Evolutionary conservation across 2,888 invertebrate species (phyloP), one percentile per base, ranked within the genome.

Genomic region (Sphaerophoria rueppellii): DNA sequence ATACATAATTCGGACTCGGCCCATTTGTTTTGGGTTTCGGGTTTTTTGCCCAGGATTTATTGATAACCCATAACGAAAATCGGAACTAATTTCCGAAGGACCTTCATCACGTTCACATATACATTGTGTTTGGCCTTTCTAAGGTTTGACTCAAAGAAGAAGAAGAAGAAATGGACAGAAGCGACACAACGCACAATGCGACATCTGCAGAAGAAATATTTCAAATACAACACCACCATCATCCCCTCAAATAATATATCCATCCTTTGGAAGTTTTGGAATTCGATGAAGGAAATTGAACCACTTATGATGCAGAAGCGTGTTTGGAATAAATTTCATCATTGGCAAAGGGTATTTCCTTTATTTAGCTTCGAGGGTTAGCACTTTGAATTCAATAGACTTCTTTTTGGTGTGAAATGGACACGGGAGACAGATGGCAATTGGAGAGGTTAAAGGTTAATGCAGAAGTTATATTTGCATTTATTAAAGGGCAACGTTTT

Each of bases 261-360:
- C 71, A 72, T 65, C 72, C 67, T 61, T n/a, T 54, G 60, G 77
- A 80, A 80, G 24, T 2, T 24, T 80, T 57, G 57, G 77, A 77
- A 82, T 82, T 63, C 55, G 55, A 48, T 61, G 72, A 58, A 78
- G 52, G 52, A 82, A 78, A 82, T 82, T 78, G 78, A 70, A 78
- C 74, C 82, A 82, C 82, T 82, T 82, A 78, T 74, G 78, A 82
- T 74, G 74, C 70, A 82, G 82, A 35, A 78, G 73, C 82, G 82
- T 82, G 82, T 74, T 78, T 78, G 67, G 82, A 82, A 82, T 82
- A 74, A 65, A 78, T 82, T 74, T 74, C 69, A 69, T 50, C 73
- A 32, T 70, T 57, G 50, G 52, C 50, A 40, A 72, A 48, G 55
- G 67, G 54, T 76, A 78, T 73, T 74, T 67, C 63, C 43, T 63